Evolutionary conservation across 2,113 vertebrate species (phyloP).

Genomic region (Acanthochromis polyacanthus): DNA sequence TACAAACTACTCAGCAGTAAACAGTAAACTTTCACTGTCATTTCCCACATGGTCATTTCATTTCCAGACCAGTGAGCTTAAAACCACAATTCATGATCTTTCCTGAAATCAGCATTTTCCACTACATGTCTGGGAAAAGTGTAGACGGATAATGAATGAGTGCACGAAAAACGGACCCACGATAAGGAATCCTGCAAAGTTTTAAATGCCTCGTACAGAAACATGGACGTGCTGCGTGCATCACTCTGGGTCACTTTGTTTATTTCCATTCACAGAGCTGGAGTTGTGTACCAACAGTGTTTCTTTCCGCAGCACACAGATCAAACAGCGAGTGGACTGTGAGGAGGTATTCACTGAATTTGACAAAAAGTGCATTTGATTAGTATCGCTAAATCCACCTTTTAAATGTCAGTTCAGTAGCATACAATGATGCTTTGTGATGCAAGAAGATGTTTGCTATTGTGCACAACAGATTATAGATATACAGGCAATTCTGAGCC

Average conservation of each 20-base stretch:
- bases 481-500: background rate
- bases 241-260: too few species aligned
- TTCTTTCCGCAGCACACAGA: too few species aligned
- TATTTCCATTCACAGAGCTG: too few species aligned
- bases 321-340: background rate
- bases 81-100: constrained; percentile 25
- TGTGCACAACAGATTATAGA: background rate
- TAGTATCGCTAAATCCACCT: too few species aligned
- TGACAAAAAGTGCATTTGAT: background rate
- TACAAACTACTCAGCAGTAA: constrained; percentile 6
- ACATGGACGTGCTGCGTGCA: too few species aligned
- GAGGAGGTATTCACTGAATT: background rate
- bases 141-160: background rate
- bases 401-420: background rate
- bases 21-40: constrained; percentile 41
- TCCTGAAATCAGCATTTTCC: background rate
- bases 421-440: background rate
- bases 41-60: constrained; percentile 29
- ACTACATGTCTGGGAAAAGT: background rate
- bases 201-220: too few species aligned
- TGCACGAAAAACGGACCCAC: too few species aligned
- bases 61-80: constrained; percentile 8
- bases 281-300: too few species aligned
- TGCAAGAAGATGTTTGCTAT: background rate
- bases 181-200: too few species aligned